Evolutionary conservation across 2,888 invertebrate species (phyloP), one percentile per base, ranked within the genome.

Genomic region (Metacarcinus magister): DNA sequence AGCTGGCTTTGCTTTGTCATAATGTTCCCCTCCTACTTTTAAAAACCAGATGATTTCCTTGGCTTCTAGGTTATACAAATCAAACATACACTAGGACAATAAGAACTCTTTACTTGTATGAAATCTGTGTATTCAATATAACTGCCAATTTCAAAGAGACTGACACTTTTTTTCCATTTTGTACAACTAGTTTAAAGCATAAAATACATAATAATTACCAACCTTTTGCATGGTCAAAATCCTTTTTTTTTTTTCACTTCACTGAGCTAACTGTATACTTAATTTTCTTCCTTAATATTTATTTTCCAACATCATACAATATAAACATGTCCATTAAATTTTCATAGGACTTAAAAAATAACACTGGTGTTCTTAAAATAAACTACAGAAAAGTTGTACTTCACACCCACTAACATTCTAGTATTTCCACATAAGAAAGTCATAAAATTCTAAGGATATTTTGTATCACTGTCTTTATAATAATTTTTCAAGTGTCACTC

Each of bases 401-500:
- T 39, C 87, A 87, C 87, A 87, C 87, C 23, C 8, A 87, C 39
- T 39, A 32, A 87, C 28, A 87, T 39, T 19, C 87, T 87, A 39
- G 87, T 32, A 87, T 39, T 39, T 87, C 8, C 87, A 87, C 39
- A 87, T 32, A 16, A 87, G 16, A 87, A 19, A 32, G 2, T 39
- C 7, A 2, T 87, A 13, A 39, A 87, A 39, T 87, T 28, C 39
- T 32, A 87, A 16, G 19, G 32, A 32, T 39, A 87, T 87, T 39
- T 87, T 39, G 13, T 87, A 39, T 39, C 39, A 2, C 39, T 87
- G 60, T 87, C 39, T 87, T 39, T 39, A n/a, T 28, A n/a, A 8
- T 28, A 28, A 39, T 32, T 87, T 87, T 90, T 97, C 97, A 97
- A 67, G 97, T 97, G 96, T 98, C 99, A 98, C 99, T 99, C 98